A percentile compares a stretch with the other conserved stretches of the same genome.
Evolutionary conservation across 1,140 invertebrate genomes (phyloP).

Genomic region (Chironomus tepperi): DNA sequence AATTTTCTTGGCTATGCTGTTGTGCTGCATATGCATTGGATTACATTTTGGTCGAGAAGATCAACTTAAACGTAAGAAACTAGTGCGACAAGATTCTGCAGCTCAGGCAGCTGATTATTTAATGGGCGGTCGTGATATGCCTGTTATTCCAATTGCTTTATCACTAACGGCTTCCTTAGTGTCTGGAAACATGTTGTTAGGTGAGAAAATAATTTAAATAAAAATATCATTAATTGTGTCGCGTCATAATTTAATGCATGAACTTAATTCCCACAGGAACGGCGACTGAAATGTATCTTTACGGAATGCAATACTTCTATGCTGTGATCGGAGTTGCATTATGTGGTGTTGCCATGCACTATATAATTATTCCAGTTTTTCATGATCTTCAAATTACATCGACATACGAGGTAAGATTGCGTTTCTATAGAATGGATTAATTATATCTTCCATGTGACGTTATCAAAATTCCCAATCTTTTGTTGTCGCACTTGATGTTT

Average conservation of each 20-base stretch:
- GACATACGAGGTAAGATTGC: constrained; percentile 62
- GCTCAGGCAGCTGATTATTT: constrained; percentile 57
- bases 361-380: constrained; percentile 70
- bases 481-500: constrained; percentile 28
- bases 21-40: constrained; percentile 62
- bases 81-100: constrained; percentile 47
- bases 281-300: constrained; percentile 19
- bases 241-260: too few relatives aligned
- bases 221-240: neutral
- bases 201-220: constrained; percentile 33
- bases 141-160: constrained; percentile 66
- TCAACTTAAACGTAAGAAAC: constrained; percentile 41
- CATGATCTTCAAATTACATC: constrained; percentile 71
- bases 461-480: constrained; percentile 27
- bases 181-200: constrained; percentile 51
- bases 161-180: constrained; percentile 68
- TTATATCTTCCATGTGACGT: neutral
- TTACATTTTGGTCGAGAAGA: constrained; percentile 62
- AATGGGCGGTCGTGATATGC: constrained; percentile 75
- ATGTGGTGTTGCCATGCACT: constrained; percentile 48
- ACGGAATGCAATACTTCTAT: neutral
- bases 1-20: constrained; percentile 62
- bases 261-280: neutral
- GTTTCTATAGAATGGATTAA: constrained; percentile 23
- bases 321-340: neutral